These are phyloP conservation scores for Forbesichthys papilliferus DNA, from an alignment of 2,113 vertebrate species.

Conservation along the genomic window DNA sequence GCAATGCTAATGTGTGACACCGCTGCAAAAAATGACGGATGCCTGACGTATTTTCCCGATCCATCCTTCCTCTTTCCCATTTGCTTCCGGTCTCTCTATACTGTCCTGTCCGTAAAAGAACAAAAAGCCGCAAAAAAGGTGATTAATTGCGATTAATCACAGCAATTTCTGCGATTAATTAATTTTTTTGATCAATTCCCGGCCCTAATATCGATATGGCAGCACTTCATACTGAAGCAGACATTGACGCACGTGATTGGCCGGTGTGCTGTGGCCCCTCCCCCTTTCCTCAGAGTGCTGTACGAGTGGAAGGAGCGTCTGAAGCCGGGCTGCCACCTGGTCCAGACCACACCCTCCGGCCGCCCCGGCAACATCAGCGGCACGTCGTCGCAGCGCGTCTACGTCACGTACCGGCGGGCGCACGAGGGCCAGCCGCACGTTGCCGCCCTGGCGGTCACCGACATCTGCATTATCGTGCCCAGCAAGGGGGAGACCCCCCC, in stretches of 20 bases:
- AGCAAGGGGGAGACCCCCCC: slow-evolving; percentile 94
- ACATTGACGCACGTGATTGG: background rate
- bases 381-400: slow-evolving; percentile 92
- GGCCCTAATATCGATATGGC: no score
- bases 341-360: slow-evolving; percentile 89
- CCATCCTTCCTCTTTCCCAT: no score
- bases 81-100: no score
- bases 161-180: no score
- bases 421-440: slow-evolving; percentile 84
- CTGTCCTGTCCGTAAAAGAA: no score
- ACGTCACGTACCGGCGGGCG: slow-evolving; percentile 91
- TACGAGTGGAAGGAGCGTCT: slow-evolving; percentile 96
- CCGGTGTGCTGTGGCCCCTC: slow-evolving; percentile 1
- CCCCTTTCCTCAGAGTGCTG: slow-evolving; percentile 79
- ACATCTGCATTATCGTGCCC: slow-evolving; percentile 94
- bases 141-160: no score
- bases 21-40: no score
- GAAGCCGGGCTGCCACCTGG: slow-evolving; percentile 93
- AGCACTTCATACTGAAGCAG: no score
- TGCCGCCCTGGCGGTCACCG: slow-evolving; percentile 89
- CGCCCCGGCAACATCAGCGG: slow-evolving; percentile 90
- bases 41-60: no score
- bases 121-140: no score
- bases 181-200: no score
- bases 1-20: no score